Evolutionary conservation across 2,113 vertebrate genomes (phyloP), one percentile per base, ranked within the genome.

Genomic region (Nannospalax galili): DNA sequence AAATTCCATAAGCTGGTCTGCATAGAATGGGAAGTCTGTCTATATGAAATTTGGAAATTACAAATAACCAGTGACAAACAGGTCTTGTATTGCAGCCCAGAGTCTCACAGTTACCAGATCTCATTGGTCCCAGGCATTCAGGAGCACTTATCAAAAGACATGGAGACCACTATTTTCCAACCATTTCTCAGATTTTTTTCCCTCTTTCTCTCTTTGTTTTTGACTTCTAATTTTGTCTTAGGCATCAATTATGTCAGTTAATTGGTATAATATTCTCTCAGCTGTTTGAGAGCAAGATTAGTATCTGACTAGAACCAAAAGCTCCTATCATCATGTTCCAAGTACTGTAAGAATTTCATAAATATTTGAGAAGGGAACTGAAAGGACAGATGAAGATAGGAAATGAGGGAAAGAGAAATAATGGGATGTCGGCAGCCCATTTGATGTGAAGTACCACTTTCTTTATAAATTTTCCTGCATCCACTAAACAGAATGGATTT

Each of bases 371-470:
- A 65, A 85, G 84, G 32, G 24, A 52, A 52, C 48, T 12, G 45
- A 89, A 84, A 56, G 37, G 58, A 67, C 32, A 1, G 28, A 22
- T n/a, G 30, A 19, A 91, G 32, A 58, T 58, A 72, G 37, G 30
- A 94, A 88, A 52, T 70, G 42, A 81, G 48, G 65, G 82, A 86
- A 73, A 89, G 48, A 62, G 93, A 77, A 84, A 67, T 40, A 77
- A 87, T 28, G 91, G 26, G 48, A 86, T 77, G 52, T 85, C 67
- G 67, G 16, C 74, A 85, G 22, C 5, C 37, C 73, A 58, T 80
- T 64, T 80, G 40, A 48, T 79, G 45, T 78, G 72, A 96, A 91
- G 77, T 65, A 80, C 26, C 65, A 92, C 52, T 84, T 77, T 78
- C 74, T 45, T 84, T 56, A 87, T 75, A 72, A 87, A 94, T 40